Base-by-base conservation (phyloP, 2,888 invertebrate genomes). In the Anodontia alba region DNA sequence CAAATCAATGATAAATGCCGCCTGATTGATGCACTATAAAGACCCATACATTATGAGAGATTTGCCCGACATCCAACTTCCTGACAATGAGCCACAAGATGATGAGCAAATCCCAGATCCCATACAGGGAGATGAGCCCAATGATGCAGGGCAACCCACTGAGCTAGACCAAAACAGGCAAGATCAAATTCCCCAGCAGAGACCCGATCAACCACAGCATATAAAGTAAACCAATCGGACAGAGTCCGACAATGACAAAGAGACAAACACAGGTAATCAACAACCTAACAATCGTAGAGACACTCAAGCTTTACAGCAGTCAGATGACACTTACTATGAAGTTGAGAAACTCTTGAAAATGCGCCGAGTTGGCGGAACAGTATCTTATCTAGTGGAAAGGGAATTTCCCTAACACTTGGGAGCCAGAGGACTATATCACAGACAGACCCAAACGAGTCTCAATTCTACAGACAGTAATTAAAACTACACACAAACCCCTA, bases 31-130 rank as follows among this genome's bases (percentile, higher is more conserved):
- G n/a, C 12, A 7, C 29, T 69, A 69, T 43, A 69, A 69, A 69
- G 69, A 69, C 29, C 69, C 69, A 7, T 69, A 69, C 43, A 69
- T 69, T 10, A 46, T 69, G 43, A 42, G 69, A 17, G 69, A 69
- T 84, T 67, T 29, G 84, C 72, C 81, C 78, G 3, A 84, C 73
- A 62, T n/a, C n/a, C n/a, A n/a, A n/a, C n/a, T n/a, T n/a, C n/a
- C n/a, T n/a, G n/a, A n/a, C n/a, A n/a, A n/a, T n/a, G n/a, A n/a
- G n/a, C n/a, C n/a, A 10, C 49, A 49, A 20, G 12, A 10, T 20
- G 5, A n/a, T 26, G 54, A 26, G 5, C 23, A 1, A 8, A 26
- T 23, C 15, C 54, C 26, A 54, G 54, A 54, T 15, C 54, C 38
- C 26, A 54, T 26, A 23, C 54, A 54, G 26, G 10, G 23, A 26